Base-by-base conservation (phyloP, 2,888 invertebrate species). In the Drosophila parthenogenetica region DNA sequence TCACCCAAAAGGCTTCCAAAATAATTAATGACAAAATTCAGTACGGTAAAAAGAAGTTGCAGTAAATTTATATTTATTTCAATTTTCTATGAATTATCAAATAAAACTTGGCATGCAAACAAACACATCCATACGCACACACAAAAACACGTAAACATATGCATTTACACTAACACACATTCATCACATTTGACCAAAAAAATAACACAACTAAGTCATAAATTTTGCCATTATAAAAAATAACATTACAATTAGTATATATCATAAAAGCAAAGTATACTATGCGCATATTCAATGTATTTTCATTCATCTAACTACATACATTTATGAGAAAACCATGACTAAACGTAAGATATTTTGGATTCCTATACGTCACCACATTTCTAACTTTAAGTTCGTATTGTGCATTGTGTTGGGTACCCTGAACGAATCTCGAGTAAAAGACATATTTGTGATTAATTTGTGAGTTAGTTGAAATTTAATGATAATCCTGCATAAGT, bases 21-120 rank as follows among this genome's bases (percentile, higher is more conserved):
- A 54, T 91, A 17, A 62, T 92, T 37, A 84, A 82, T 42, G 88
- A 91, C 0, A 92, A 91, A 75, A 85, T 92, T 3, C 87, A 90
- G 29, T 89, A 64, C 45, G 88, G 80, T 78, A 79, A 87, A 66
- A 70, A 90, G 72, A 82, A 81, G 78, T 39, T 87, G 69, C 70
- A 85, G 79, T 89, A 84, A 63, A 65, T 29, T 42, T 40, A 40
- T 61, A 40, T 43, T 49, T 48, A 22, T 49, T 32, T 32, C 13
- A 73, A 62, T 69, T 49, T 35, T 55, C 19, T 17, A 66, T 60
- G 16, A 11, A 65, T 49, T 61, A 64, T 54, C 46, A 35, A 68
- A 65, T 54, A 61, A 59, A 70, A 48, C 14, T 53, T 53, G 45
- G 45, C 55, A 67, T 63, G 39, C 49, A 70, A 42, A 49, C 39